Evolutionary conservation across 2,797 vertebrate species (phyloP).

Genomic region (Acipenser oxyrinchus): DNA sequence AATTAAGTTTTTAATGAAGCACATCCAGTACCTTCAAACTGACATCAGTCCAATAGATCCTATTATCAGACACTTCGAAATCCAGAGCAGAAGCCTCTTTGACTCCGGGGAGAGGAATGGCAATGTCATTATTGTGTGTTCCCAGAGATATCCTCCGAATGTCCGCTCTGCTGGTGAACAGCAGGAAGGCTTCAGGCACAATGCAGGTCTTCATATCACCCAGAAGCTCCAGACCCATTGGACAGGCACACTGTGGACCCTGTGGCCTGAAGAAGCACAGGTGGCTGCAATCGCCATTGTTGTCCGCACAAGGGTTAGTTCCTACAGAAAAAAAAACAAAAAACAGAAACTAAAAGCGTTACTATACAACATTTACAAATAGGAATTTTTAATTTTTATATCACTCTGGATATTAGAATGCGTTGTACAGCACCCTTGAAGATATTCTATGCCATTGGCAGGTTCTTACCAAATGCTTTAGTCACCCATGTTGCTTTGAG

Average conservation of each 20-base stretch:
- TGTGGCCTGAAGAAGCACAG: conserved; percentile 81
- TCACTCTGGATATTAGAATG: no score
- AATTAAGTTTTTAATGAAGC: no score
- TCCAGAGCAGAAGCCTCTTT: conserved; percentile 90
- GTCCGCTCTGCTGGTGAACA: conserved; percentile 88
- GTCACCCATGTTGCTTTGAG: conserved; percentile 86
- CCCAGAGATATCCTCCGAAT: conserved; percentile 91
- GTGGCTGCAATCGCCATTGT: conserved; percentile 86
- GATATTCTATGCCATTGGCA: no score
- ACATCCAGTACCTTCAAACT: conserved; percentile 73
- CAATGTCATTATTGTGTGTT: conserved; percentile 84
- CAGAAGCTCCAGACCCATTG: conserved; percentile 87
- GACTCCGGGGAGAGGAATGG: conserved; percentile 85
- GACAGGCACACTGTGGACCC: conserved; percentile 76
- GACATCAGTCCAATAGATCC: conserved; percentile 94
- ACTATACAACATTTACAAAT: no score
- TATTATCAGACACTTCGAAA: conserved; percentile 82
- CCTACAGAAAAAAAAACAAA: conserved; percentile 46
- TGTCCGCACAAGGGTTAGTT: conserved; percentile 76
- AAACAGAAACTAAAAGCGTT: no score
- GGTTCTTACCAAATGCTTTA: conserved; percentile 61
- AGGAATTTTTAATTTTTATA: no score
- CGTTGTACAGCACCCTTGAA: no score
- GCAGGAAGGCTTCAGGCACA: conserved; percentile 88
- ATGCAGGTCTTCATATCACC: conserved; percentile 84